Evolutionary conservation across 1,140 invertebrate species (phyloP).

Genomic region (Parapsyche elsis): DNA sequence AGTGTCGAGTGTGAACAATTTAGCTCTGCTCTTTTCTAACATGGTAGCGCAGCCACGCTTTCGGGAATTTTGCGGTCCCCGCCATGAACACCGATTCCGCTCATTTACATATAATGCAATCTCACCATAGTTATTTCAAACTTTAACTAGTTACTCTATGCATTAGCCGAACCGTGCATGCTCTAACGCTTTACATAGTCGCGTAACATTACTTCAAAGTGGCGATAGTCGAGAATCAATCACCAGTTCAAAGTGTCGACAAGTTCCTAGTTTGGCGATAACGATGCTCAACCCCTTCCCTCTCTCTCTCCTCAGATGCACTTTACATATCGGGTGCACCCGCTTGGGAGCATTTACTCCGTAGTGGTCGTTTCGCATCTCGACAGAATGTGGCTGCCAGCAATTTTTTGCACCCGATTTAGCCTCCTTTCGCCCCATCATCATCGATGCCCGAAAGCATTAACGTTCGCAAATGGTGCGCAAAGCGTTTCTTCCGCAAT

Average conservation of each 20-base stretch:
- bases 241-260: not conserved
- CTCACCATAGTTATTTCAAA: too few relatives aligned
- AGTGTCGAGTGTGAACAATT: too few relatives aligned
- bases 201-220: too few relatives aligned
- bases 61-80: too few relatives aligned
- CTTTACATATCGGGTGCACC: not conserved
- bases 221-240: not conserved
- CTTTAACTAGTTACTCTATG: too few relatives aligned
- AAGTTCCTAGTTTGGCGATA: not conserved
- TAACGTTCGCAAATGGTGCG: constrained; percentile 20
- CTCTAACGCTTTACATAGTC: too few relatives aligned
- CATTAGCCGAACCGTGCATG: too few relatives aligned
- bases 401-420: constrained; percentile 42
- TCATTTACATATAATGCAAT: too few relatives aligned
- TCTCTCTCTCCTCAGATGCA: too few relatives aligned
- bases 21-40: too few relatives aligned
- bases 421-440: constrained; percentile 1
- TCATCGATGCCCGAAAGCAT: constrained; percentile 30
- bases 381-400: not conserved
- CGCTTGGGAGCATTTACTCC: constrained; percentile 2
- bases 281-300: not conserved
- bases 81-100: too few relatives aligned
- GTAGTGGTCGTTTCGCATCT: constrained; percentile 26
- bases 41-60: too few relatives aligned
- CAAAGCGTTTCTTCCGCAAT: not conserved